Evolutionary conservation across 2,888 invertebrate genomes (phyloP), one percentile per base, ranked within the genome.

Genomic region (Loripinus fragilis): DNA sequence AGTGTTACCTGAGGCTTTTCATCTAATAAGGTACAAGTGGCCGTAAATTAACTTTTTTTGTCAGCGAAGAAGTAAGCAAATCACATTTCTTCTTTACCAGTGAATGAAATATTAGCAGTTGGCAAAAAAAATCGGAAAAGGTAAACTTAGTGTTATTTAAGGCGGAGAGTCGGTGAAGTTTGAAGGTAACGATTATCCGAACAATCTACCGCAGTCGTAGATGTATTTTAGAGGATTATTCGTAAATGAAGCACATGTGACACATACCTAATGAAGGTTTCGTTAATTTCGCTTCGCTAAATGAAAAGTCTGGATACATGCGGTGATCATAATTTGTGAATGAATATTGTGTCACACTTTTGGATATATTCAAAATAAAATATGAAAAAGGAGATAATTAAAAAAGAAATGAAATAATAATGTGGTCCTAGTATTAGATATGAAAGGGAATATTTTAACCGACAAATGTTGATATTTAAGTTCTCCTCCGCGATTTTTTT

Each of bases 51-150:
- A 60, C 60, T 60, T 60, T 60, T 38, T 17, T 25, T 60, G 60
- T 60, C 60, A 60, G 33, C 17, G 10, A 17, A 20, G 23, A 60
- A 33, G 60, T 60, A 7, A 28, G 60, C 33, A 60, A n/a, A 60
- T 60, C 33, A 60, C 17, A 60, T 15, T 52, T n/a, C n/a, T n/a
- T n/a, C n/a, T n/a, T n/a, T n/a, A n/a, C 60, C 30, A 20, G 60
- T 60, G 60, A 60, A 60, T 60, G 60, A 60, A 60, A 60, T 60
- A 60, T 60, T 60, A 60, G 60, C 33, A 60, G 60, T 60, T 33
- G 60, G 60, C 60, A 60, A 60, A 52, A 60, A 60, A 52, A 60
- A 33, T 33, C 33, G 60, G 33, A 60, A 60, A 60, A 60, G 17
- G 33, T 33, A 60, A 60, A 60, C 20, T n/a, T 60, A 60, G 60